phyloP scores from a whole-genome alignment of 2,797 vertebrate species.

The Neosalanx taihuensis region DNA sequence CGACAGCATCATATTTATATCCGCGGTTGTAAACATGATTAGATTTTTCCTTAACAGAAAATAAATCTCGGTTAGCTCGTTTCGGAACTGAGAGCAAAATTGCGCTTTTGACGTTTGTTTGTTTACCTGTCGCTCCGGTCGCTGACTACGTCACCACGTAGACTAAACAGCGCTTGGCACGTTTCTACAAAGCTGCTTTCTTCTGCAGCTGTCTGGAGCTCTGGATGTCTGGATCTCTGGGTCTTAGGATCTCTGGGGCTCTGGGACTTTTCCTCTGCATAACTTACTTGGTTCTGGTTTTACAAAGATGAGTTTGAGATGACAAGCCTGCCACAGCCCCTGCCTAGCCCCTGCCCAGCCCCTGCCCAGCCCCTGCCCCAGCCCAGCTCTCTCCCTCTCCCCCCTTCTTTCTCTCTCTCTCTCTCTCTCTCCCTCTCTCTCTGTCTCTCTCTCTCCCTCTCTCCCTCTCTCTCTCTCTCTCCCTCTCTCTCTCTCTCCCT shows the following conservation, averaged over 20 bases:
- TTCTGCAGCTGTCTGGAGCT: no score
- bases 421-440: not conserved
- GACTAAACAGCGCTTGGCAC: not conserved
- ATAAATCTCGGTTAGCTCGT: not conserved
- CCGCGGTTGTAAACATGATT: not conserved
- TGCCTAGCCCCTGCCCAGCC: no score
- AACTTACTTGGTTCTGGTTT: no score
- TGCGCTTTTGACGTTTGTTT: not conserved
- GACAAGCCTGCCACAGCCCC: no score
- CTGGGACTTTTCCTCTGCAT: no score
- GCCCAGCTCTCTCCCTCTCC: not conserved
- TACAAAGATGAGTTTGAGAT: no score
- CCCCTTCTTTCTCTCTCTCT: not conserved
- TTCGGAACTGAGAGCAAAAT: not conserved
- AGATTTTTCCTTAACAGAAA: not conserved
- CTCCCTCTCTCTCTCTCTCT: not conserved
- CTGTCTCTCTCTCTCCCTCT: not conserved
- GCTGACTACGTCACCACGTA: not conserved
- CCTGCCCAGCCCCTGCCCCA: no score
- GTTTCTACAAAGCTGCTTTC: no score
- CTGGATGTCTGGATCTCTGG: no score
- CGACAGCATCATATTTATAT: not conserved
- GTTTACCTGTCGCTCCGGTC: constrained; percentile 1
- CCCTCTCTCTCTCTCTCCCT: not conserved
- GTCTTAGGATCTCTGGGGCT: no score